These are phyloP conservation scores for Hesperophylax magnus DNA, from an alignment of 1,140 invertebrate species.

Conservation along the genomic window DNA sequence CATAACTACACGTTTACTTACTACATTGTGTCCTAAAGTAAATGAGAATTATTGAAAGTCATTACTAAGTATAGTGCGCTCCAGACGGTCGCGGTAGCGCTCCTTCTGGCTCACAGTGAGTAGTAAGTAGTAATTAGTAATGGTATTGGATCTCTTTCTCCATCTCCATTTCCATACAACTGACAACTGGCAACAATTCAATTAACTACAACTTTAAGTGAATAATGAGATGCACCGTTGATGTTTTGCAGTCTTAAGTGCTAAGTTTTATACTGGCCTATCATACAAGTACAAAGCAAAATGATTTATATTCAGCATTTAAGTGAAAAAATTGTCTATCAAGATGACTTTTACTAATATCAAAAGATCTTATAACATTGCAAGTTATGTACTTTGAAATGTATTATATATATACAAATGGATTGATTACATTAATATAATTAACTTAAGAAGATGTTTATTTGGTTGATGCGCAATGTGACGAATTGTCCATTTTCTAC, in stretches of 20 bases:
- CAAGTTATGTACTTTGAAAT: slow-evolving; percentile 53
- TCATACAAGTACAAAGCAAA: slow-evolving; percentile 56
- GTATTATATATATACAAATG: slow-evolving; percentile 58
- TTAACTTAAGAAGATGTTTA: slow-evolving; percentile 53
- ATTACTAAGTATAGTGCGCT: slow-evolving; percentile 38
- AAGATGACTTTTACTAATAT: slow-evolving; percentile 44
- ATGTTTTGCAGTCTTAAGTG: slow-evolving; percentile 58
- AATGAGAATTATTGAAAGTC: slow-evolving; percentile 52
- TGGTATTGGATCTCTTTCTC: no score
- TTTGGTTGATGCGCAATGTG: slow-evolving; percentile 55
- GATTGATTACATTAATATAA: slow-evolving; percentile 55
- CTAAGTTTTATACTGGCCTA: slow-evolving; percentile 58
- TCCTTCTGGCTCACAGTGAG: slow-evolving; percentile 35
- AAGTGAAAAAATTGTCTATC: slow-evolving; percentile 53
- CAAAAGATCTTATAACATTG: slow-evolving; percentile 45
- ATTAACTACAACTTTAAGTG: slow-evolving; percentile 43
- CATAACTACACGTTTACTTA: slow-evolving; percentile 58
- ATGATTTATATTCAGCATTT: slow-evolving; percentile 52
- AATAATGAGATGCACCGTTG: slow-evolving; percentile 53
- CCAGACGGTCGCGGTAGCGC: not conserved
- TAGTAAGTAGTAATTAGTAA: not conserved
- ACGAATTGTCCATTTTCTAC: slow-evolving; percentile 59
- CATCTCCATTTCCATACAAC: not conserved
- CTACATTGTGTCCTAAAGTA: slow-evolving; percentile 48
- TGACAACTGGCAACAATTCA: slow-evolving; percentile 7